Evolutionary conservation across 2,888 invertebrate genomes (phyloP), one percentile per base, ranked within the genome.

Genomic region (Pristionchus fissidentatus): DNA sequence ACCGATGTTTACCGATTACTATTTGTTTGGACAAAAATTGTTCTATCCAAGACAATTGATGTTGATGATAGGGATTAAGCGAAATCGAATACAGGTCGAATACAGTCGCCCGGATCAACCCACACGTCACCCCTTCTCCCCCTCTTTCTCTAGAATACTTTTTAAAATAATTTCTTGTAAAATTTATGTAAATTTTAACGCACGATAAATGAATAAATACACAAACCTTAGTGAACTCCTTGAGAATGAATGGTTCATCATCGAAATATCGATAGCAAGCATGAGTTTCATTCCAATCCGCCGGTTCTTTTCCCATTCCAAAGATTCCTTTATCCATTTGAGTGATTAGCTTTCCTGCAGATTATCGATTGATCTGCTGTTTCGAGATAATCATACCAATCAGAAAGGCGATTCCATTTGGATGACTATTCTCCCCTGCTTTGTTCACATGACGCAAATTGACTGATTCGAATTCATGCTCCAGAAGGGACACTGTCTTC

Each of bases 341-440:
- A 0, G 46, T 62, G 26, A 66, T 49, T 19, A 70, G 26, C 15
- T 82, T 43, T 3, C 82, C 82, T 82, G 70, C 35, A 41, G 10
- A 7, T 62, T 8, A 60, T 60, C 60, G n/a, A 32, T 60, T 60
- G 60, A 60, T 60, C 62, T 66, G 35, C 7, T 35, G 10, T 29
- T 15, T 32, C 29, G 3, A 32, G 19, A 52, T 4, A 22, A 10
- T 1, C 3, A 0, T 43, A 80, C 82, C 82, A 32, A 82, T 32
- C 4, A 82, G 38, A 26, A 82, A 55, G 0, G 82, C 82, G 49
- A 82, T 46, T 62, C 66, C 82, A 70, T 82, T 82, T 15, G 82
- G 82, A 32, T 38, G 46, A 38, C 82, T 82, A 70, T 82, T 82
- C 52, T 82, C 82, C 7, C 82, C 82, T 0, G 38, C 73, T 43